Conservation (phyloP, 2,888 invertebrate species). For the Conistra vaccinii region DNA sequence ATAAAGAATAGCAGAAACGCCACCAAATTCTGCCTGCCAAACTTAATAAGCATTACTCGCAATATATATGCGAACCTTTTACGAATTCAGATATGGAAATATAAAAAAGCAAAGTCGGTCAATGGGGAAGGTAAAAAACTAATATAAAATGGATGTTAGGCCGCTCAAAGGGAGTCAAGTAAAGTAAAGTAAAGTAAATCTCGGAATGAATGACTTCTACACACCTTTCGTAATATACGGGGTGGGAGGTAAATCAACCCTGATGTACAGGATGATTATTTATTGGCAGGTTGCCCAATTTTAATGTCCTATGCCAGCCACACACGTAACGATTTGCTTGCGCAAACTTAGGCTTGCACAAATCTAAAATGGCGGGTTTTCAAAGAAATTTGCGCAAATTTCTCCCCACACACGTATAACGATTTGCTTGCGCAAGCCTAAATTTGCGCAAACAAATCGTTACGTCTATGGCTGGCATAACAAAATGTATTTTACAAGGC, state of each 20-base stretch:
- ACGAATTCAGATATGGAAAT: conserved; percentile 60
- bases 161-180: conserved; percentile 46
- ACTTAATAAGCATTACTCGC: conserved; percentile 49
- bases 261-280: conserved; percentile 44
- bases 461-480: too few species aligned
- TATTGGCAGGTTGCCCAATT: conserved; percentile 1
- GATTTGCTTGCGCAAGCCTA: too few species aligned
- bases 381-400: too few species aligned
- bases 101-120: conserved; percentile 50
- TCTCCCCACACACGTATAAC: too few species aligned
- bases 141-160: conserved; percentile 61
- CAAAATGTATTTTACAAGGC: too few species aligned
- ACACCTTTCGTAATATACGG: conserved; percentile 54
- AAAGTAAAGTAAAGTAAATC: conserved; percentile 56
- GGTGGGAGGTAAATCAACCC: conserved; percentile 45
- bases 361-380: too few species aligned
- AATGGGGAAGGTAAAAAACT: conserved; percentile 47
- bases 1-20: conserved; percentile 6
- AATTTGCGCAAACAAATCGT: too few species aligned
- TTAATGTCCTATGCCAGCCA: too few species aligned
- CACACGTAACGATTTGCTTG: too few species aligned
- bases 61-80: conserved; percentile 57
- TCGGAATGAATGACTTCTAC: conserved; percentile 58
- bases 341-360: too few species aligned
- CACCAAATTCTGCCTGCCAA: conserved; percentile 5